A percentile compares a stretch with the other conserved stretches of the same genome.
Evolutionary conservation across 1,140 invertebrate species (phyloP).

Genomic region (Drosophila oshimai): DNA sequence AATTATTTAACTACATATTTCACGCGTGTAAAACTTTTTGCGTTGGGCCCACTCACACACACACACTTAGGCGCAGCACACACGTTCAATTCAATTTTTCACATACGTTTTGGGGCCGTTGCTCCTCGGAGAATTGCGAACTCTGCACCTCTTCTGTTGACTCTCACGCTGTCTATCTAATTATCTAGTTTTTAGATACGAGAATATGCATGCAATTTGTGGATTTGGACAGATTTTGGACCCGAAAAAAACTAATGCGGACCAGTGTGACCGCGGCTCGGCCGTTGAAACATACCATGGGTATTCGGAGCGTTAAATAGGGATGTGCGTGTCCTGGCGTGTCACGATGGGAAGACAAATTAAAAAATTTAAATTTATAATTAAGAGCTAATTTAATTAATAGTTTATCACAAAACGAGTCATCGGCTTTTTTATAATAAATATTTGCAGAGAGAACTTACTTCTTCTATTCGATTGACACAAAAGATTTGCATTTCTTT

Average conservation of each 20-base stretch:
- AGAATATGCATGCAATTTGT: slow-evolving; percentile 7
- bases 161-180: slow-evolving; percentile 1
- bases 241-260: slow-evolving; percentile 33
- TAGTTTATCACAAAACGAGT: no score
- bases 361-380: no score
- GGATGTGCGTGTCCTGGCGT: neutral
- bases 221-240: slow-evolving; percentile 18
- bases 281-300: neutral
- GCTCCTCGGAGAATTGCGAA: slow-evolving; percentile 25
- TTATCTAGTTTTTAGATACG: slow-evolving; percentile 1
- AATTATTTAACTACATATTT: slow-evolving; percentile 58
- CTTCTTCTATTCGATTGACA: no score
- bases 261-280: slow-evolving; percentile 5
- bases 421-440: no score
- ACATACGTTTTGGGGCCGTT: slow-evolving; percentile 57
- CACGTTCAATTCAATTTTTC: slow-evolving; percentile 58
- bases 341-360: no score
- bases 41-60: slow-evolving; percentile 55
- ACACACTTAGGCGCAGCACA: slow-evolving; percentile 35
- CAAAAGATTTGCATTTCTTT: no score
- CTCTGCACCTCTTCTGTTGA: neutral
- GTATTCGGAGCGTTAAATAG: neutral
- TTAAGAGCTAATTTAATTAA: no score
- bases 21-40: slow-evolving; percentile 67
- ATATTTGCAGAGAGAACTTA: no score